These are phyloP conservation scores for Calameuta pallipes DNA, from an alignment of 2,888 invertebrate genomes.

Conservation along the genomic window DNA sequence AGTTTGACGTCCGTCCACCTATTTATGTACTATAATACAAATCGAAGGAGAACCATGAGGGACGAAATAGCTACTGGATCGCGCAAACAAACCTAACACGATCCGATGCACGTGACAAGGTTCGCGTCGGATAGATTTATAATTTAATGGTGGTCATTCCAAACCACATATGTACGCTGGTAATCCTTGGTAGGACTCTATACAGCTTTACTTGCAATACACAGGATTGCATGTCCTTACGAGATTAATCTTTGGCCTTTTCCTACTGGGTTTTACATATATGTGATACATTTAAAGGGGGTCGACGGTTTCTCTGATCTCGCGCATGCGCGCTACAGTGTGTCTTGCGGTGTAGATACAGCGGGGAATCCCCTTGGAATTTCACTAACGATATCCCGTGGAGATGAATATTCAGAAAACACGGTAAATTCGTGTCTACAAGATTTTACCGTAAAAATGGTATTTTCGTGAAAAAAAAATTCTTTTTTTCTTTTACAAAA, in stretches of 20 bases:
- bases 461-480: too few relatives aligned
- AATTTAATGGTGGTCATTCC: conserved; percentile 34
- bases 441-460: not conserved
- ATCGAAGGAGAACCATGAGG: not conserved
- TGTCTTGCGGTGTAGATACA: not conserved
- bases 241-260: conserved; percentile 37
- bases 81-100: conserved; percentile 2
- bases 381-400: not conserved
- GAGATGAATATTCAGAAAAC: not conserved
- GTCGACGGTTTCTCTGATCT: not conserved
- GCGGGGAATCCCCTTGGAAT: not conserved
- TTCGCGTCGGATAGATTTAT: conserved; percentile 45
- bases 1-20: not conserved
- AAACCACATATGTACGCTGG: conserved; percentile 31
- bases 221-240: conserved; percentile 41
- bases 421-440: not conserved
- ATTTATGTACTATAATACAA: not conserved
- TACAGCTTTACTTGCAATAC: conserved; percentile 26
- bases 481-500: too few relatives aligned
- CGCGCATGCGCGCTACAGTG: not conserved
- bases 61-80: not conserved
- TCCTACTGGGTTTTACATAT: not conserved
- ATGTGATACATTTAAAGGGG: not conserved
- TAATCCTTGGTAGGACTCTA: conserved; percentile 32
- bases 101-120: conserved; percentile 41